These are phyloP conservation scores for Agrochola lota DNA, from an alignment of 2,888 invertebrate genomes.

Conservation along the genomic window DNA sequence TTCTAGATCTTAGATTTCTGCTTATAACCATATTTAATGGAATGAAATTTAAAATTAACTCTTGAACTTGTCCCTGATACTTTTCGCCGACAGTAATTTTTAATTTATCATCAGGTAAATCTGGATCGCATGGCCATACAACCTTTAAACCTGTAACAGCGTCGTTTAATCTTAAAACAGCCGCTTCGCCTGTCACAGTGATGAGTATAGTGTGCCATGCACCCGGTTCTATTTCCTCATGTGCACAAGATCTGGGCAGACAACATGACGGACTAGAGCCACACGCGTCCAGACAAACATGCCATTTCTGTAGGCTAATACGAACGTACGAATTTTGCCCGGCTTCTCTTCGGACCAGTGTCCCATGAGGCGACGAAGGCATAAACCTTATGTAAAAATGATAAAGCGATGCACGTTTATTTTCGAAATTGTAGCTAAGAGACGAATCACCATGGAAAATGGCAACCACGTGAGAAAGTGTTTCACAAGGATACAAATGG, in stretches of 20 bases:
- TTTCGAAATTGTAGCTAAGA: conserved; percentile 80
- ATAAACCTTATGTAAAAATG: conserved; percentile 87
- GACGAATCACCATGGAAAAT: conserved; percentile 85
- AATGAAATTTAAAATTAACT: conserved; percentile 86
- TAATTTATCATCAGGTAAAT: conserved; percentile 80
- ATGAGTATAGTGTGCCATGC: conserved; percentile 85
- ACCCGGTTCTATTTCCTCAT: conserved; percentile 79
- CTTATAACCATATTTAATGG: conserved; percentile 78
- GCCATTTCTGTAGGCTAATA: conserved; percentile 85
- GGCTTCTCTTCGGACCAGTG: conserved; percentile 81
- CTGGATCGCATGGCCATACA: conserved; percentile 83
- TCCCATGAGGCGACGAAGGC: conserved; percentile 85
- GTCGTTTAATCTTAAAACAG: conserved; percentile 83
- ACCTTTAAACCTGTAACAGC: conserved; percentile 73
- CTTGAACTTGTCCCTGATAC: conserved; percentile 87
- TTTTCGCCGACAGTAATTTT: conserved; percentile 84
- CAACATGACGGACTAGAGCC: conserved; percentile 79
- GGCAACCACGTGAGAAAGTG: conserved; percentile 82
- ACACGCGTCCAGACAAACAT: conserved; percentile 83
- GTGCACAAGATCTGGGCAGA: conserved; percentile 80
- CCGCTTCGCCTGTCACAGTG: conserved; percentile 82
- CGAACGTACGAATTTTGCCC: conserved; percentile 77
- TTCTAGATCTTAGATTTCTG: conserved; percentile 62
- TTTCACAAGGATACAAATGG: conserved; percentile 83
- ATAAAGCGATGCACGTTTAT: conserved; percentile 81